Percentiles rank a stretch among this genome's conserved stretches.
These are phyloP conservation scores for Cossypha niveicapilla DNA, from an alignment of 2,797 vertebrate genomes.

Conservation along the genomic window DNA sequence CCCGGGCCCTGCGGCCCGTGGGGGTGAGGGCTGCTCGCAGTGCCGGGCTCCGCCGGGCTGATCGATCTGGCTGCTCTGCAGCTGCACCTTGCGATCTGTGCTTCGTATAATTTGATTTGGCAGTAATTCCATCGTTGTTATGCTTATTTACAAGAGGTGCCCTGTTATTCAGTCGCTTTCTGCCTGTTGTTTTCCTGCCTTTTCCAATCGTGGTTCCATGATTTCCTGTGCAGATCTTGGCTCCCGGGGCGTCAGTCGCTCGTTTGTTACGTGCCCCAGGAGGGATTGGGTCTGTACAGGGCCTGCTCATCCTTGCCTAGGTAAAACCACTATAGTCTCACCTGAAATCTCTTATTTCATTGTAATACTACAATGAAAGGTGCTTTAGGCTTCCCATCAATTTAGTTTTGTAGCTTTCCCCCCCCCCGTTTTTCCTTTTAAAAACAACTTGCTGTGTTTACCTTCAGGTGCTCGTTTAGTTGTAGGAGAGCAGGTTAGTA, in stretches of 20 bases:
- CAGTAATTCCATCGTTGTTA: neutral
- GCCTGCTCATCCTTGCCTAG: neutral
- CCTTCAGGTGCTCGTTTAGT: neutral
- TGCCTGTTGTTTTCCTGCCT: neutral
- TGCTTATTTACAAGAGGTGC: constrained; percentile 25
- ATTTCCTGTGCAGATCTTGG: neutral
- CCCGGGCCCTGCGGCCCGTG: neutral
- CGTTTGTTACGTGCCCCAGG: too few relatives aligned
- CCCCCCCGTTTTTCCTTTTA: accelerated
- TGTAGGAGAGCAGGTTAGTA: neutral
- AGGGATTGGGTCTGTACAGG: neutral
- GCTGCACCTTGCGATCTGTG: neutral
- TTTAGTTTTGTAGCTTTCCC: neutral
- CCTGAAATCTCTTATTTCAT: neutral
- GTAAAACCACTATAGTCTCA: neutral
- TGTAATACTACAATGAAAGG: neutral
- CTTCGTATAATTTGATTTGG: constrained; percentile 24
- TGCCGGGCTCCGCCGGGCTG: neutral
- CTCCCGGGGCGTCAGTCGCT: accelerated
- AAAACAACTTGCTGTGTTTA: neutral
- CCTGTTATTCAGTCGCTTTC: neutral
- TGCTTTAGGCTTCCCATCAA: neutral
- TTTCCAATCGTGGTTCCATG: neutral
- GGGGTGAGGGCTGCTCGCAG: neutral
- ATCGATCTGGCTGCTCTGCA: neutral